A percentile compares a stretch with the other conserved stretches of the same genome.
Conservation (phyloP, 2,888 invertebrate genomes). For the Coelopa pilipes region DNA sequence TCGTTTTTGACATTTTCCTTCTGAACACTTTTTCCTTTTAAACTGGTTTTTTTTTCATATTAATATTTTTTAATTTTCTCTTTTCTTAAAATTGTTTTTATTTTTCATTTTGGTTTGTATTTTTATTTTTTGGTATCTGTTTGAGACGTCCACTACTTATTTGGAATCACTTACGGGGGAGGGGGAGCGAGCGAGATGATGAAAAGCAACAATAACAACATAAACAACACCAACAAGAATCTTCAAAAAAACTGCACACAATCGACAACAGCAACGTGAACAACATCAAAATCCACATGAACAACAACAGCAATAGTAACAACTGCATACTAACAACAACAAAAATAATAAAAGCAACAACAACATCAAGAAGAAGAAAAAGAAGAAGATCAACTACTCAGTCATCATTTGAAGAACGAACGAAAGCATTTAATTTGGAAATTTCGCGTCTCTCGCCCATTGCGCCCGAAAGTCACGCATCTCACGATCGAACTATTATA, state of each 20-base stretch:
- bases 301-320: background rate
- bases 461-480: constrained; percentile 60
- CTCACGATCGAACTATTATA: constrained; percentile 66
- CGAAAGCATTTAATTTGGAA: constrained; percentile 35
- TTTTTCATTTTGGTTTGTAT: background rate
- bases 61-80: too few species aligned
- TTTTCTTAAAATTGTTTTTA: too few species aligned
- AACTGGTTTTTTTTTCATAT: too few species aligned
- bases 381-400: background rate
- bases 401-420: constrained; percentile 31
- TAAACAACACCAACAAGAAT: background rate
- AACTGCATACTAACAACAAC: background rate
- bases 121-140: background rate
- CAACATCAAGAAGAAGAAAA: background rate
- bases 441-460: constrained; percentile 36
- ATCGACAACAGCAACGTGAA: background rate
- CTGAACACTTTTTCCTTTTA: too few species aligned
- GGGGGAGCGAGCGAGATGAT: background rate
- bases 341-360: background rate
- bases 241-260: background rate
- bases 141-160: background rate
- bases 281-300: constrained; percentile 5
- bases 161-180: background rate
- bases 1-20: too few species aligned
- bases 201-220: background rate